Base-by-base conservation (phyloP, 2,888 invertebrate genomes). In the Sericinus montela region DNA sequence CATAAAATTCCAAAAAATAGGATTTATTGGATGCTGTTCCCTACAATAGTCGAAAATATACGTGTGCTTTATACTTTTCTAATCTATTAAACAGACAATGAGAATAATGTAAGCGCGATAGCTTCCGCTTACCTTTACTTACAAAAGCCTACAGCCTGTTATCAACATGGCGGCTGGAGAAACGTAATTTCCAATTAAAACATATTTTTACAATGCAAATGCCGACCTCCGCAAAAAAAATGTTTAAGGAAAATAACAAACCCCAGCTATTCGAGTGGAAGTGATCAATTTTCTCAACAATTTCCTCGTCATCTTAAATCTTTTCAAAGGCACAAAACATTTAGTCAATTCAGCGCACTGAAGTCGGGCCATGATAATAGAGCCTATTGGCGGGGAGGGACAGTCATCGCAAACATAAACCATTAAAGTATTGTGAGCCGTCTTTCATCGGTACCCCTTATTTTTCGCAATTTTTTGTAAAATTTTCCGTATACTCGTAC, bases 201-300 rank as follows among this genome's bases (percentile, higher is more conserved):
- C 11, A 32, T n/a, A 11, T 32, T 41, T 28, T 32, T 19, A 51
- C 59, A 62, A 67, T 58, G 65, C 65, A 67, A 59, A 67, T 36
- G 41, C 23, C 30, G 36, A 41, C 23, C 39, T 65, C 62, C 52
- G 64, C 55, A 65, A 63, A 64, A 64, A 62, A 59, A 56, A 56
- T 65, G 65, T 19, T 34, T 38, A 59, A 60, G 62, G 19, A 19
- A 63, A 79, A 75, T 72, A 75, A 76, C 70, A 72, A 72, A 70
- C 65, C 67, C 63, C 60, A 68, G 63, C 76, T 70, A 69, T 72
- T 81, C 68, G 66, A 78, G 78, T 80, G 82, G 78, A 85, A 86
- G 75, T 80, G 79, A 86, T 86, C 84, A 85, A 85, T 85, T 84
- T 84, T 86, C 83, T 81, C 76, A 80, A 85, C 83, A 85, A 84